Evolutionary conservation across 2,113 vertebrate genomes (phyloP).

Genomic region (Anser cygnoides): DNA sequence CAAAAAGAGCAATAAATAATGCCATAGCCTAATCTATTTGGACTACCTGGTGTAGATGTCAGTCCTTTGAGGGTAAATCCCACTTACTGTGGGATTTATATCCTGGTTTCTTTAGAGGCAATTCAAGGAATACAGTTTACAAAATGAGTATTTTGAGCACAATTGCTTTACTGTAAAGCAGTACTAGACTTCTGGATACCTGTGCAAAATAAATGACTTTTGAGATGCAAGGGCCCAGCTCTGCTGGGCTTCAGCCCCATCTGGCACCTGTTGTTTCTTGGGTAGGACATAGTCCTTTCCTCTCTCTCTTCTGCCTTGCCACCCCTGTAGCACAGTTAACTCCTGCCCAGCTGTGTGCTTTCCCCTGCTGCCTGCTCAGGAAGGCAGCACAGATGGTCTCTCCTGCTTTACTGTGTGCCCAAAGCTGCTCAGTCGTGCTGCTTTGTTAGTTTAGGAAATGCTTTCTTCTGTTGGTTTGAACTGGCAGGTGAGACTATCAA

Average conservation of each 20-base stretch:
- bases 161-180: neutral
- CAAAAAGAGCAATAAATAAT: neutral
- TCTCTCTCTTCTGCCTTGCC: neutral
- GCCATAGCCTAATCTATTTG: neutral
- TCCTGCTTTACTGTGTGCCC: neutral
- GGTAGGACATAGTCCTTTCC: neutral
- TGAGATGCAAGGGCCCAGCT: neutral
- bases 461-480: neutral
- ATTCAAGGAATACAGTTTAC: neutral
- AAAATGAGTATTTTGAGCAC: neutral
- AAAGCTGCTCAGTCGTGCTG: neutral
- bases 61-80: neutral
- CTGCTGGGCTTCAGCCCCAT: neutral
- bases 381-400: accelerated
- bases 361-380: neutral
- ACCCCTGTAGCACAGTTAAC: accelerated
- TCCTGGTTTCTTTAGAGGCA: neutral
- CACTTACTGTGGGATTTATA: neutral
- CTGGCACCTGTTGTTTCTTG: neutral
- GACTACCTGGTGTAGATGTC: neutral
- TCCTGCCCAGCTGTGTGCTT: neutral
- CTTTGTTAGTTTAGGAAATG: neutral
- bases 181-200: neutral
- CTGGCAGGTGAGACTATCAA: neutral
- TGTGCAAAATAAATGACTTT: neutral